Base-by-base conservation (phyloP, 2,888 invertebrate genomes). In the Coecobrya sp. region DNA sequence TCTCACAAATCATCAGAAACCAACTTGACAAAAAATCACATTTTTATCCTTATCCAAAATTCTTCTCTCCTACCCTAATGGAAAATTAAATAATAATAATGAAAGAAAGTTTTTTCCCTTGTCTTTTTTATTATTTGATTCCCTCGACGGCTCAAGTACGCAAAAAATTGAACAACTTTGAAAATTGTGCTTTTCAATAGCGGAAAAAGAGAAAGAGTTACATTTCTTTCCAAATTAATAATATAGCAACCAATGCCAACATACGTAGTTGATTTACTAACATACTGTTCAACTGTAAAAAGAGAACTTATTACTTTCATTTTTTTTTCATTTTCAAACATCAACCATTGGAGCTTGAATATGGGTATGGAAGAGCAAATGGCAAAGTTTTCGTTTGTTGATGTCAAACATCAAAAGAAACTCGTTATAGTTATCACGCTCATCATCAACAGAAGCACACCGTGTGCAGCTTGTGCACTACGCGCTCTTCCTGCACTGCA, bases 371-470 rank as follows among this genome's bases (percentile, higher is more conserved):
- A n/a, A 27, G 13, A 13, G 65, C 27, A 70, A 70, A 70, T 70
- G 42, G 36, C n/a, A 1, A 70, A 70, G 36, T 52, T 79, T 79
- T 79, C 13, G 13, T 55, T 52, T 13, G 52, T 5, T 52, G 27
- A 55, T 52, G 52, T 79, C 79, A 52, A 79, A 49, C 52, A 65
- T 65, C 65, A 70, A 36, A 70, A 79, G 52, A 79, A 79, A 70
- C 42, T 79, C 52, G 49, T 79, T 79, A 79, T 7, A 79, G 79
- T 79, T 79, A 79, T 79, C 79, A 52, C 49, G 27, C 79, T 52
- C 52, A 76, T 79, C 79, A 79, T 79, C 52, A 27, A 0, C 7
- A 79, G 25, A 16, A 79, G 25, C 62, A 30, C 70, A 70, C 36
- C 70, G 42, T 42, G 70, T 70, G 70, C 70, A 70, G 70, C 70